Evolutionary conservation across 2,797 vertebrate species (phyloP).

Genomic region (Phaenicophaeus curvirostris): DNA sequence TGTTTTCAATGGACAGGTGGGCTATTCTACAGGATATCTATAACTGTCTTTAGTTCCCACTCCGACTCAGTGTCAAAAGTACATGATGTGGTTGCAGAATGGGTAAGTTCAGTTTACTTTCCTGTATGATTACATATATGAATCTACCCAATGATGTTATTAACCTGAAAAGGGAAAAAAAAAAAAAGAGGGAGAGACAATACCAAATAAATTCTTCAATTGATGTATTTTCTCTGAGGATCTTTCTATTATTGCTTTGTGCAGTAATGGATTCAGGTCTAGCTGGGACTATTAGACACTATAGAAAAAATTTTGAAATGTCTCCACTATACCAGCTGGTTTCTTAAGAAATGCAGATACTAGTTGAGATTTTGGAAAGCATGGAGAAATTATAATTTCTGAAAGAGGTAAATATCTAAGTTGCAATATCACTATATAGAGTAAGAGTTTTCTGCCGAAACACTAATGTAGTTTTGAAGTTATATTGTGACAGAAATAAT

Average conservation of each 20-base stretch:
- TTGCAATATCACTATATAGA: not conserved
- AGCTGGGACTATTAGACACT: not conserved
- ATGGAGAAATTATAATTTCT: not conserved
- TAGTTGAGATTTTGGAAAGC: not conserved
- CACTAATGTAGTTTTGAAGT: not conserved
- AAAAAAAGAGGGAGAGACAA: not conserved
- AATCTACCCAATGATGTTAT: not conserved
- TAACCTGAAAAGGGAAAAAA: not conserved
- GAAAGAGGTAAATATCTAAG: not conserved
- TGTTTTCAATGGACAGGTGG: constrained; percentile 81
- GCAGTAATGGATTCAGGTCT: not conserved
- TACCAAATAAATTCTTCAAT: not conserved
- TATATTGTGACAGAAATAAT: not conserved
- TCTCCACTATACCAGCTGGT: not conserved
- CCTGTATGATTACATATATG: not conserved
- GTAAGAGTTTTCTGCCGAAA: not conserved
- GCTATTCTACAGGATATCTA: constrained; percentile 84
- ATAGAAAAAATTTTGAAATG: not conserved
- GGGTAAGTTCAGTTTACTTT: constrained; percentile 81
- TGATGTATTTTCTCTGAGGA: not conserved
- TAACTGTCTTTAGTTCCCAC: constrained; percentile 75
- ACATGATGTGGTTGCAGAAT: constrained; percentile 75
- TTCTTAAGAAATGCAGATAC: not conserved
- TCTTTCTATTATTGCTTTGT: not conserved
- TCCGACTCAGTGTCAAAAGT: constrained; percentile 66